phyloP scores from a whole-genome alignment of 2,888 invertebrate genomes.

The Idaea aversata region DNA sequence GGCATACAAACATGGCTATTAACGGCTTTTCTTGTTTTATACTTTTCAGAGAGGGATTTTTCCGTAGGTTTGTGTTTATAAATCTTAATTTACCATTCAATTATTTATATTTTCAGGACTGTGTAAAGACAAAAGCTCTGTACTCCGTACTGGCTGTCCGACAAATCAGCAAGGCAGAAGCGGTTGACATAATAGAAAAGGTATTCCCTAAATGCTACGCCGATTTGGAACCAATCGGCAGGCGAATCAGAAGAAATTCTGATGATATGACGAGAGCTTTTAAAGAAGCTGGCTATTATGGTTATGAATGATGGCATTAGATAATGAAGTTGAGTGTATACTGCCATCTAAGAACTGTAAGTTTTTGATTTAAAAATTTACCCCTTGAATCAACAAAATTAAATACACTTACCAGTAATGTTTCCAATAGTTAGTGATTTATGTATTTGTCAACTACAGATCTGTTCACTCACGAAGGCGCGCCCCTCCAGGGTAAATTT shows the following conservation, averaged over 20 bases:
- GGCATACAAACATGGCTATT: no score
- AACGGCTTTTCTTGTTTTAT: no score
- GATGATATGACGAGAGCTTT: constrained; percentile 88
- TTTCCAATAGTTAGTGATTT: no score
- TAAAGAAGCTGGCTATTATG: constrained; percentile 88
- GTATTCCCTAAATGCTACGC: constrained; percentile 95
- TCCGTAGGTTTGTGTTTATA: no score
- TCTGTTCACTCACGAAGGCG: no score
- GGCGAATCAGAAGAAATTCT: constrained; percentile 87
- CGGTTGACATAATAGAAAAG: constrained; percentile 87
- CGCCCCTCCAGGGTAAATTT: no score
- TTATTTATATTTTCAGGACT: constrained; percentile 79
- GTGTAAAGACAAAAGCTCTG: constrained; percentile 93
- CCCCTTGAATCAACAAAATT: no score
- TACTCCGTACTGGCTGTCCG: constrained; percentile 91
- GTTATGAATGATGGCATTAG: constrained; percentile 80
- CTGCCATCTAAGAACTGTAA: background rate
- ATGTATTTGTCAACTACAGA: no score
- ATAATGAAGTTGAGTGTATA: constrained; percentile 15
- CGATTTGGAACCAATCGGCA: constrained; percentile 95
- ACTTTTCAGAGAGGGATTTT: no score
- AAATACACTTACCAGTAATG: no score
- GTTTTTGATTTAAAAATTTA: background rate
- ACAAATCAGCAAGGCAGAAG: constrained; percentile 85
- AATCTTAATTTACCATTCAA: background rate